phyloP scores from a whole-genome alignment of 2,888 invertebrate genomes.

The Drosophila macrospina region DNA sequence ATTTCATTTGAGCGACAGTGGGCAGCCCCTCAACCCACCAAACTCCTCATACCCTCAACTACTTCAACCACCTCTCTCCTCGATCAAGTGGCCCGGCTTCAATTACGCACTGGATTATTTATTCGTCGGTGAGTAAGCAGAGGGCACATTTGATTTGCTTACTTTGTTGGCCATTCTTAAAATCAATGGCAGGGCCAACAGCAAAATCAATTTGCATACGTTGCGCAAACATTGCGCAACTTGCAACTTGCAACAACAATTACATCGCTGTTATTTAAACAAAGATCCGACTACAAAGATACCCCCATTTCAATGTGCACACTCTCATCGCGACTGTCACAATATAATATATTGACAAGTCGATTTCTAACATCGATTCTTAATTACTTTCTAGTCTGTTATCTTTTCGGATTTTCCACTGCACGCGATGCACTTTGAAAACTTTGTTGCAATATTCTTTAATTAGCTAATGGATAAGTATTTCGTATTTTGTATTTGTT shows the following conservation, averaged over 20 bases:
- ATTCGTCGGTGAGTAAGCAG: conserved; percentile 27
- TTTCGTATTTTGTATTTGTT: not conserved
- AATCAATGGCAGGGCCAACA: conserved; percentile 27
- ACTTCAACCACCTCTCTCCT: too few species aligned
- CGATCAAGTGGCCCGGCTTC: not conserved
- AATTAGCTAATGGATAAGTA: not conserved
- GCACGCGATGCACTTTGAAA: not conserved
- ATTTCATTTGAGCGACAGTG: conserved; percentile 39
- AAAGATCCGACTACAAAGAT: not conserved
- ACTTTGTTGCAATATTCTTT: not conserved
- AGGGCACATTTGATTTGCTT: conserved; percentile 52
- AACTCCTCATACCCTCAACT: too few species aligned
- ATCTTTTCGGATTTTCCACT: not conserved
- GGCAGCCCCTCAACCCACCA: too few species aligned
- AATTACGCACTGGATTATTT: conserved; percentile 42
- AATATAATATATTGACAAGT: not conserved
- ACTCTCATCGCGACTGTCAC: conserved; percentile 6
- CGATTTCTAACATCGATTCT: not conserved
- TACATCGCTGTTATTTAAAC: not conserved
- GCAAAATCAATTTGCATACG: conserved; percentile 66
- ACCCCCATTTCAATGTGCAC: not conserved
- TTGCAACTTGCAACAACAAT: conserved; percentile 19
- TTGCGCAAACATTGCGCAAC: conserved; percentile 38
- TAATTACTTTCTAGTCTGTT: conserved; percentile 6
- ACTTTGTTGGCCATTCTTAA: conserved; percentile 14